Percentiles rank a stretch among this genome's conserved stretches.
phyloP scores from a whole-genome alignment of 1,140 invertebrate genomes.

The Apis cerana region DNA sequence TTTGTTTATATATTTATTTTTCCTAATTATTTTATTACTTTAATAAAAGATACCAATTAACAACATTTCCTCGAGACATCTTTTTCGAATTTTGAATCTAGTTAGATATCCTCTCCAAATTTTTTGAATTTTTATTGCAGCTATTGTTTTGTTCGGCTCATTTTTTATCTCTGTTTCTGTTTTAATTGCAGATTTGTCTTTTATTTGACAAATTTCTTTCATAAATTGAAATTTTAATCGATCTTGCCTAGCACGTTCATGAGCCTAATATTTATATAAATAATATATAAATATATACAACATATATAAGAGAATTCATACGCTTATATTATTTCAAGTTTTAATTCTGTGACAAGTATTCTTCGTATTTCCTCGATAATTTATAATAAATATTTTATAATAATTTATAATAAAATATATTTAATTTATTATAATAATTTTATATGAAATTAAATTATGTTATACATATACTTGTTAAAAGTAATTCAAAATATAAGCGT shows the following conservation, averaged over 20 bases:
- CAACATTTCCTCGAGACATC: conserved; percentile 91
- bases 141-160: conserved; percentile 81
- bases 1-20: background rate
- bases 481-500: too few relatives aligned
- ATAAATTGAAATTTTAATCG: conserved; percentile 92
- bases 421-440: too few relatives aligned
- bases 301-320: too few relatives aligned
- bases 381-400: too few relatives aligned
- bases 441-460: too few relatives aligned
- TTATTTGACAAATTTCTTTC: conserved; percentile 91
- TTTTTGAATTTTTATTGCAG: conserved; percentile 90
- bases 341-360: too few relatives aligned
- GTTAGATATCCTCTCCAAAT: conserved; percentile 91
- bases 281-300: background rate
- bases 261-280: conserved; percentile 79
- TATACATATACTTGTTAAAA: too few relatives aligned
- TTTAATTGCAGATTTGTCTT: conserved; percentile 85
- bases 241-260: conserved; percentile 95
- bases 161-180: conserved; percentile 80
- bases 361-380: too few relatives aligned
- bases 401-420: too few relatives aligned
- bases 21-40: background rate
- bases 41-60: conserved; percentile 85
- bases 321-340: too few relatives aligned
- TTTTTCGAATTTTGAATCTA: conserved; percentile 85